Evolutionary conservation across 2,797 vertebrate genomes (phyloP), one percentile per base, ranked within the genome.

Genomic region (Centroberyx gerrardi): DNA sequence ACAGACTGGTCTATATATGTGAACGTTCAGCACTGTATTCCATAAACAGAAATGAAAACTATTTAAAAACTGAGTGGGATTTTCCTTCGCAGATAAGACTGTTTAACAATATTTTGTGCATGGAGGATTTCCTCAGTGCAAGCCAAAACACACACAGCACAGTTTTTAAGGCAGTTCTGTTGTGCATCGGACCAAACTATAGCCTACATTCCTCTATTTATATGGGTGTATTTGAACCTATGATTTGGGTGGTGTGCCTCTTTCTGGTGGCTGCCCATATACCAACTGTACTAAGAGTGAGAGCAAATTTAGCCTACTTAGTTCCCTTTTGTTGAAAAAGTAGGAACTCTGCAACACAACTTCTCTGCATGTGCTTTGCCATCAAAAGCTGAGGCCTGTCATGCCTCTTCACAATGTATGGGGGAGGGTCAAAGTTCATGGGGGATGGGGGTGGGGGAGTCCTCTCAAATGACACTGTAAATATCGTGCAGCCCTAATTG

Each of bases 11-110:
- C 40, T 42, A 12, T 42, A 42, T 42, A 10, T 44, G 64, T 61
- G 56, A 72, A 64, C 74, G 81, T 59, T 68, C 53, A 80, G 58
- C 54, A 62, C 0, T 42, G n/a, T 12, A 12, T 17, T 59, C n/a
- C 8, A 67, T 28, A 66, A 61, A 53, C 42, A 63, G 27, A 56
- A 78, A 66, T 27, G 1, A 69, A 67, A 62, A 58, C 22, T 15
- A 5, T 31, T 46, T n/a, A 46, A 3, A 62, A 31, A 18, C 1
- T 2, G 6, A 17, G 22, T n/a, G 46, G 14, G 4, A 17, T 48
- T 48, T 15, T n/a, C 46, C 12, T 28, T 53, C 22, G 28, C 15
- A 31, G 42, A 44, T 36, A 7, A 36, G 18, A 13, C 6, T 28
- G 15, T 29, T 51, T 28, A 1, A 40, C 40, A 60, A n/a, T 14